Percentiles rank a stretch among this genome's conserved stretches.
Conservation (phyloP, 1,140 invertebrate genomes). For the Caenorhabditis latens region DNA sequence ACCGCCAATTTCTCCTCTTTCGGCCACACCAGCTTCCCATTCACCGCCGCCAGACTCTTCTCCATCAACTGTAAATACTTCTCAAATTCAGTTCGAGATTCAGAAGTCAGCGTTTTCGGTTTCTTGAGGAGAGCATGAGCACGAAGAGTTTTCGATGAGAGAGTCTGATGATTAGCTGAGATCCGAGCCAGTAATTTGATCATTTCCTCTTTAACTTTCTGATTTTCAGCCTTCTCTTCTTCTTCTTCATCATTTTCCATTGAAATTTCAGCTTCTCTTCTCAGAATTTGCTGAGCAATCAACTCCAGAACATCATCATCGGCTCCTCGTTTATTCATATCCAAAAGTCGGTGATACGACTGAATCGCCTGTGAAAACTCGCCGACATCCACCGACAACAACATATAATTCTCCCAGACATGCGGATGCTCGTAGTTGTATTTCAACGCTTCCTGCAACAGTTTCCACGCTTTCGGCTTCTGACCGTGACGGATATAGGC, state of each 20-base stretch:
- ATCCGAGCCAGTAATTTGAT: constrained; percentile 55
- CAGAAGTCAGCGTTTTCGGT: neutral
- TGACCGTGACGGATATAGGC: constrained; percentile 89
- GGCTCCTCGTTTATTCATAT: constrained; percentile 54
- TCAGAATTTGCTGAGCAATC: constrained; percentile 38
- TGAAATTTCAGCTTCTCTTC: constrained; percentile 21
- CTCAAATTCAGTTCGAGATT: constrained; percentile 34
- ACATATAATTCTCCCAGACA: constrained; percentile 89
- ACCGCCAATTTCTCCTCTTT: constrained; percentile 18
- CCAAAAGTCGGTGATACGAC: constrained; percentile 52
- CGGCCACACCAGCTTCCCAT: constrained; percentile 1
- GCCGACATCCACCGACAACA: constrained; percentile 57
- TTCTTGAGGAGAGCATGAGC: constrained; percentile 50
- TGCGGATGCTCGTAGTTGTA: constrained; percentile 95
- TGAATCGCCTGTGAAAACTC: constrained; percentile 52
- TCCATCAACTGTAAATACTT: constrained; percentile 59
- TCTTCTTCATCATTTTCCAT: neutral
- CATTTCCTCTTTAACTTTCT: constrained; percentile 51
- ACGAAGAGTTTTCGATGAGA: constrained; percentile 39
- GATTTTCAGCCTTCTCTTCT: neutral
- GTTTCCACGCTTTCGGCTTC: constrained; percentile 80
- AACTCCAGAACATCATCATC: constrained; percentile 60
- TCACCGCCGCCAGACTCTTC: constrained; percentile 31
- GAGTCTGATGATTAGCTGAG: constrained; percentile 50
- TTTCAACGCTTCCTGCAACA: constrained; percentile 87